A percentile compares a stretch with the other conserved stretches of the same genome.
phyloP scores from a whole-genome alignment of 2,888 invertebrate genomes.

The Poecilus cupreus region DNA sequence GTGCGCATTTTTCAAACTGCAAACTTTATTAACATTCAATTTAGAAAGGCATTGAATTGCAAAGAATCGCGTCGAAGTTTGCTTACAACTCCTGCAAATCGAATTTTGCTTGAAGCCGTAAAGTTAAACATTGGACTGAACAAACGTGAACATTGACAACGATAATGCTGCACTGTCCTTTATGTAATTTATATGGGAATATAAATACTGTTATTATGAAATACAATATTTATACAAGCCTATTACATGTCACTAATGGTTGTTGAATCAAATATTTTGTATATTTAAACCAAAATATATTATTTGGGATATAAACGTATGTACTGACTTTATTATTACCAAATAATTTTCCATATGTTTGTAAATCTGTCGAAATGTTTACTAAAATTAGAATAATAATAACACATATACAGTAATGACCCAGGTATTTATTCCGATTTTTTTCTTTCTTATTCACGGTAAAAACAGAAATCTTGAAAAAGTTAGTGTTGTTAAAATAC shows the following conservation, averaged over 20 bases:
- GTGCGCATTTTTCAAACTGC: conserved; percentile 29
- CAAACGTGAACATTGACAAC: background rate
- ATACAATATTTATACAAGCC: background rate
- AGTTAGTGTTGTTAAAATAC: too few species aligned
- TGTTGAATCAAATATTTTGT: conserved; percentile 1
- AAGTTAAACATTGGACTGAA: background rate
- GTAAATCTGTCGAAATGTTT: too few species aligned
- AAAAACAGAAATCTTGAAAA: too few species aligned
- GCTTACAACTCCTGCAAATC: conserved; percentile 32
- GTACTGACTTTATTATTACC: too few species aligned
- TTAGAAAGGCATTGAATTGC: conserved; percentile 37
- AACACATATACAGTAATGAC: too few species aligned
- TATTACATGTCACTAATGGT: conserved; percentile 1
- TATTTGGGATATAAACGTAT: too few species aligned
- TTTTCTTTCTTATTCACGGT: too few species aligned
- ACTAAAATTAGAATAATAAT: too few species aligned
- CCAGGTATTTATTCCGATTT: too few species aligned
- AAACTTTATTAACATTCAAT: conserved; percentile 53
- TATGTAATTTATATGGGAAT: background rate
- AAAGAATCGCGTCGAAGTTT: conserved; percentile 32
- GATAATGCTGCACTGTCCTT: background rate
- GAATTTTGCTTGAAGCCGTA: conserved; percentile 12
- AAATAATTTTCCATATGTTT: too few species aligned
- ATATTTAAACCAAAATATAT: too few species aligned
- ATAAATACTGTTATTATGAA: conserved; percentile 17